These are phyloP conservation scores for Alca torda DNA, from an alignment of 2,797 vertebrate species.

Conservation along the genomic window DNA sequence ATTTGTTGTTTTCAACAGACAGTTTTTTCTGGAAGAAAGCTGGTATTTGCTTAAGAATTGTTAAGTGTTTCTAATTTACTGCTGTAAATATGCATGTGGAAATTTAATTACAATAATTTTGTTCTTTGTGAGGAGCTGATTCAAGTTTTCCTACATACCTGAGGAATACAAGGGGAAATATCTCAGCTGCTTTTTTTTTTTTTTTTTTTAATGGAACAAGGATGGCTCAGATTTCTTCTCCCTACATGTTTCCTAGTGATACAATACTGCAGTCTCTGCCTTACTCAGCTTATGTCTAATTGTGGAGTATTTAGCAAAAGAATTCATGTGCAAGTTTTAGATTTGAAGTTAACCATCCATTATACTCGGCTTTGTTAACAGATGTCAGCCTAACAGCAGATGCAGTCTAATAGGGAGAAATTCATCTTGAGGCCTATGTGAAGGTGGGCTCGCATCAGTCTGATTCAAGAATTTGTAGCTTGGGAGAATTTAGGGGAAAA, in stretches of 20 bases:
- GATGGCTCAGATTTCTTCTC: background rate
- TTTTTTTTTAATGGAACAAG: background rate
- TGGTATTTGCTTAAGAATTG: background rate
- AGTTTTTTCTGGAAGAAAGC: background rate
- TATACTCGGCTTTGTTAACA: background rate
- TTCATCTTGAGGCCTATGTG: background rate
- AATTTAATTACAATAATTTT: background rate
- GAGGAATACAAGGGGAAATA: background rate
- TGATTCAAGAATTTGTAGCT: background rate
- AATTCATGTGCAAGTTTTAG: background rate
- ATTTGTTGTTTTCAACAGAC: background rate
- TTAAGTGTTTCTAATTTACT: background rate
- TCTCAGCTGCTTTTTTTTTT: background rate
- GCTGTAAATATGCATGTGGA: background rate
- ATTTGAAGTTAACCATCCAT: slow-evolving; percentile 11
- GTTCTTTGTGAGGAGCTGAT: background rate
- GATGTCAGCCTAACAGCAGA: background rate
- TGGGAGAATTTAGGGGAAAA: background rate
- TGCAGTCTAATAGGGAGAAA: background rate
- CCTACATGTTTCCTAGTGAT: background rate
- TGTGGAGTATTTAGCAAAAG: slow-evolving; percentile 32
- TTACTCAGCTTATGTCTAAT: slow-evolving; percentile 41
- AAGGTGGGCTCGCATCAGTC: background rate
- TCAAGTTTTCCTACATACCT: background rate
- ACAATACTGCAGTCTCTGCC: background rate